Conservation (phyloP, 64 coral and sea anemone species). For the Montipora efflorescens region DNA sequence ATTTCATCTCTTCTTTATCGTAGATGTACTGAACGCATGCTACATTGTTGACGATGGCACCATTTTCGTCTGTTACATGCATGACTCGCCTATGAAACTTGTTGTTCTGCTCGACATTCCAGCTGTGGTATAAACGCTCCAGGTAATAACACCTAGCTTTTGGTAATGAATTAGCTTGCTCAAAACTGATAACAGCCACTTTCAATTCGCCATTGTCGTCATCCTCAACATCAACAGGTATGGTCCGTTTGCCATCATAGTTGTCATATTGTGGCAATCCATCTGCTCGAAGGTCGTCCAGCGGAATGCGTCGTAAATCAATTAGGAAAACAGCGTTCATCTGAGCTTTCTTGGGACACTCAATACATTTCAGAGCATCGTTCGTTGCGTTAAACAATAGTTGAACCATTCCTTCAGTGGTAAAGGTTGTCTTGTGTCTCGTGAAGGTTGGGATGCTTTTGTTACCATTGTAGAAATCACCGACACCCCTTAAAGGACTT, state of each 20-base stretch:
- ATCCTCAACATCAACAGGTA: neutral
- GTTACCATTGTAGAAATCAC: too few species aligned
- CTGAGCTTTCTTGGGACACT: neutral
- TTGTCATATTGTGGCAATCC: slow-evolving; percentile 15
- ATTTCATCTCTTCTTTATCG: too few species aligned
- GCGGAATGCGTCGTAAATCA: neutral
- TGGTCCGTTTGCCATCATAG: slow-evolving; percentile 18
- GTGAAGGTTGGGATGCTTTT: too few species aligned
- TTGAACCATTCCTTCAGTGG: neutral
- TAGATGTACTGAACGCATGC: too few species aligned
- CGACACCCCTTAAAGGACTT: too few species aligned
- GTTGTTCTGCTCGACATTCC: neutral
- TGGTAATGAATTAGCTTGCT: too few species aligned
- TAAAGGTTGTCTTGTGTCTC: neutral
- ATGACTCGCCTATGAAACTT: slow-evolving; percentile 20
- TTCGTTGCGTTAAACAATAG: neutral
- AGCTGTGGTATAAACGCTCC: neutral
- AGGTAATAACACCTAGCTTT: neutral
- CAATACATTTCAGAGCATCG: slow-evolving; percentile 1
- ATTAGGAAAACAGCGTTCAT: slow-evolving; percentile 23
- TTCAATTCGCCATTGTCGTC: neutral
- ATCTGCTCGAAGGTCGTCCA: slow-evolving; percentile 19
- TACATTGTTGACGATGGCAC: neutral
- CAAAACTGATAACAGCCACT: too few species aligned
- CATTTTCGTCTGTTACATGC: slow-evolving; percentile 12